Evolutionary conservation across 2,113 vertebrate species (phyloP).

Genomic region (Emydura subglobosa): DNA sequence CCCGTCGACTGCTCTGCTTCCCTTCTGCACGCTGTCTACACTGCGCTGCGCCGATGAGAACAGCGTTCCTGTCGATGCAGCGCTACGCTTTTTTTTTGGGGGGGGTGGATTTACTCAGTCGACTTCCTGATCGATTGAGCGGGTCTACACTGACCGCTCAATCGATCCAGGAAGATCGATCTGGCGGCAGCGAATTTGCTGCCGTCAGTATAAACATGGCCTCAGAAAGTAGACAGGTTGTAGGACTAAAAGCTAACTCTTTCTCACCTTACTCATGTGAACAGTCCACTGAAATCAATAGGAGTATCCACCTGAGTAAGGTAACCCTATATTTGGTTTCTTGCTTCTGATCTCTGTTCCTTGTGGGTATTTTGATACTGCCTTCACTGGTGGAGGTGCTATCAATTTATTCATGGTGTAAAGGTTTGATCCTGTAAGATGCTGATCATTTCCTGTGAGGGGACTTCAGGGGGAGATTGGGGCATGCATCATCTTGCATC

Average conservation of each 20-base stretch:
- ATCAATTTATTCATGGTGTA: rapidly evolving
- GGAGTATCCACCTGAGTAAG: background rate
- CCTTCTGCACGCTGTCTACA: too few relatives aligned
- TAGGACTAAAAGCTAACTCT: background rate
- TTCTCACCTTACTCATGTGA: background rate
- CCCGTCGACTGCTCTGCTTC: too few relatives aligned
- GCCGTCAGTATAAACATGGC: too few relatives aligned
- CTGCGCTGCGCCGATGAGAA: too few relatives aligned
- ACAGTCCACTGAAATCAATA: background rate
- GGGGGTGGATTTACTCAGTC: too few relatives aligned
- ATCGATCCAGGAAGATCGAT: too few relatives aligned
- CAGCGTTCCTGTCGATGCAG: too few relatives aligned
- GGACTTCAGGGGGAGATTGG: background rate
- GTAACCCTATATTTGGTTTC: background rate
- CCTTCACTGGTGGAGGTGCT: background rate
- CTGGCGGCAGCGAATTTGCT: too few relatives aligned
- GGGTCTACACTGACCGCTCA: too few relatives aligned
- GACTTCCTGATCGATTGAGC: too few relatives aligned
- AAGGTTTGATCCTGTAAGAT: background rate
- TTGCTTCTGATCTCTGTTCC: background rate
- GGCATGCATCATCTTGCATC: rapidly evolving
- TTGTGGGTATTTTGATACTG: background rate
- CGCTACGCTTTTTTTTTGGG: too few relatives aligned
- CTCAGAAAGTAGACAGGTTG: background rate
- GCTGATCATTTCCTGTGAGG: rapidly evolving